Conservation (phyloP, 2,113 vertebrate genomes). For the Bubo bubo region DNA sequence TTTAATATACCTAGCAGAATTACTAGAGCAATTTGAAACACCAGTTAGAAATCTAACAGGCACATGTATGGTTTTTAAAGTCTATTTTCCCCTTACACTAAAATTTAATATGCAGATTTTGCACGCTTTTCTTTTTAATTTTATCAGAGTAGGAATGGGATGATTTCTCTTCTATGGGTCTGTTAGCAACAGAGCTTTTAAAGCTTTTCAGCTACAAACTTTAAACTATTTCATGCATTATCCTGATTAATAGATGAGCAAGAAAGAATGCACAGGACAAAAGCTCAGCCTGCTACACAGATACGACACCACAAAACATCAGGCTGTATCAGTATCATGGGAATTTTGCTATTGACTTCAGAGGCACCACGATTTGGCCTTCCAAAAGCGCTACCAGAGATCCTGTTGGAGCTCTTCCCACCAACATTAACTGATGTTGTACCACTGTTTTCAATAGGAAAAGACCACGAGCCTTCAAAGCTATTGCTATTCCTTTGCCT, state of each 20-base stretch:
- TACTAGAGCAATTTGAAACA: constrained; percentile 28
- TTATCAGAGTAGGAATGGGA: not conserved
- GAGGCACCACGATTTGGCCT: not conserved
- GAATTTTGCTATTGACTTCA: not conserved
- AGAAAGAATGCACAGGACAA: constrained; percentile 65
- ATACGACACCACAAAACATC: not conserved
- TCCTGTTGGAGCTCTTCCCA: not conserved
- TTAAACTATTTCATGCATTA: constrained; percentile 62
- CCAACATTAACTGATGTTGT: not conserved
- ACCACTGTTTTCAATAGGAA: not conserved
- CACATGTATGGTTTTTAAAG: not conserved
- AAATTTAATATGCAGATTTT: constrained; percentile 29
- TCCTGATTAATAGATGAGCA: constrained; percentile 57
- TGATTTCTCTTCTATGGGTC: not conserved
- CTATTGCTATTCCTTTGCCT: not conserved
- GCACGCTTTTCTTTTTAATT: not conserved
- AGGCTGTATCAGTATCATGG: not conserved
- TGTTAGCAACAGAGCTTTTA: constrained; percentile 37
- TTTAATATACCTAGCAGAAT: not conserved
- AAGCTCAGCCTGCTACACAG: constrained; percentile 12
- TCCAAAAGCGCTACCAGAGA: not conserved
- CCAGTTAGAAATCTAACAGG: constrained; percentile 61
- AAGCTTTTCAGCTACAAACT: constrained; percentile 45
- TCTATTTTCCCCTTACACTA: constrained; percentile 8
- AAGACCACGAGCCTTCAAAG: not conserved